A percentile compares a stretch with the other conserved stretches of the same genome.
Evolutionary conservation across 2,113 vertebrate species (phyloP).

Genomic region (Megaceryle maxima): DNA sequence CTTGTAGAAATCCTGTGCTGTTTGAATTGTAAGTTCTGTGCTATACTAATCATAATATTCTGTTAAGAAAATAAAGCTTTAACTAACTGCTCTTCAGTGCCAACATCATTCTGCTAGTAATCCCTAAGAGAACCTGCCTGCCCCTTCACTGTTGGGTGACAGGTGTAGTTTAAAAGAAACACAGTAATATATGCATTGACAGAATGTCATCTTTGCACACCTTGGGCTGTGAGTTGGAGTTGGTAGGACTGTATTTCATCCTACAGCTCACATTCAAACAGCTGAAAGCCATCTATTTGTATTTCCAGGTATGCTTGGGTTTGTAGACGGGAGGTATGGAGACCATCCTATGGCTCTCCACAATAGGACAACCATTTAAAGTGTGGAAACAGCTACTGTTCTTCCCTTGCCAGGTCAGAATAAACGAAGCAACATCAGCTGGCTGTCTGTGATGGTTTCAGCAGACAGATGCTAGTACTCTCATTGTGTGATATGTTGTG

Average conservation of each 20-base stretch:
- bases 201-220: background rate
- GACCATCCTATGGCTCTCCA: background rate
- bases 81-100: background rate
- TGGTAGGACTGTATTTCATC: background rate
- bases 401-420: background rate
- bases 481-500: fast-evolving
- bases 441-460: background rate
- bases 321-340: background rate
- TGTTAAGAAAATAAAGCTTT: background rate
- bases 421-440: fast-evolving
- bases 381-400: background rate
- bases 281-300: background rate
- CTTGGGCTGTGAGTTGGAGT: fast-evolving
- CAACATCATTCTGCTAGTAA: background rate
- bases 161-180: background rate
- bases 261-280: background rate
- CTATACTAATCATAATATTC: background rate
- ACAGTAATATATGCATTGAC: background rate
- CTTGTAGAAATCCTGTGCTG: background rate
- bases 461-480: background rate
- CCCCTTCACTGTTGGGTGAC: background rate
- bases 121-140: background rate
- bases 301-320: background rate
- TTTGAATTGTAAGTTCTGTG: background rate
- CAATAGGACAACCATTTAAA: background rate